Conservation (phyloP, 2,888 invertebrate genomes). For the Agriopis leucophaearia region DNA sequence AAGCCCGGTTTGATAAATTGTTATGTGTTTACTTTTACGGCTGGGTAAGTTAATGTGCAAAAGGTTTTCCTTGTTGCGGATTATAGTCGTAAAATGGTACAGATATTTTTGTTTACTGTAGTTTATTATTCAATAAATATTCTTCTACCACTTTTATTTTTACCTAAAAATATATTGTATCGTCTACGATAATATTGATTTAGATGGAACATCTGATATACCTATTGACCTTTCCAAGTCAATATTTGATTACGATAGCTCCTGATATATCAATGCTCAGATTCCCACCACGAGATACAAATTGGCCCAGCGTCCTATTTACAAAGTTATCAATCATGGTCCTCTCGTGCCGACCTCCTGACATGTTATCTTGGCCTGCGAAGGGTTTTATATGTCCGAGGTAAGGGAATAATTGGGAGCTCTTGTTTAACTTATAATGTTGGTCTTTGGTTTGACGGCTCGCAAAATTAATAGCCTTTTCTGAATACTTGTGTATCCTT, state of each 20-base stretch:
- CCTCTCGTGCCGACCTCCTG: slow-evolving; percentile 31
- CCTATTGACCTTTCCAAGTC: slow-evolving; percentile 9
- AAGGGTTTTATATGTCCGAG: slow-evolving; percentile 34
- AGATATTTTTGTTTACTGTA: slow-evolving; percentile 5
- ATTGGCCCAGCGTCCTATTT: slow-evolving; percentile 43
- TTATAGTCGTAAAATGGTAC: slow-evolving; percentile 9
- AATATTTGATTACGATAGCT: slow-evolving; percentile 15
- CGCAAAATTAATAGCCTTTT: slow-evolving; percentile 17
- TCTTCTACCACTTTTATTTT: not conserved
- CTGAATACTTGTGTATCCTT: slow-evolving; percentile 1
- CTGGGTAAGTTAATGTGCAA: slow-evolving; percentile 27
- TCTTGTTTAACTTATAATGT: slow-evolving; percentile 33
- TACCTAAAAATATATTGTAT: not conserved
- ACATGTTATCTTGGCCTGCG: slow-evolving; percentile 38
- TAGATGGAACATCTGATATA: not conserved
- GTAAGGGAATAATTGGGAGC: slow-evolving; percentile 34
- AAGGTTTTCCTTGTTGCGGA: slow-evolving; percentile 34
- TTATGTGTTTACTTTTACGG: slow-evolving; percentile 34
- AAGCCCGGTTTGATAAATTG: slow-evolving; percentile 31
- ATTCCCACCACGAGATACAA: slow-evolving; percentile 38
- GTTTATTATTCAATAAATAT: not conserved
- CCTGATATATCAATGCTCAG: slow-evolving; percentile 28
- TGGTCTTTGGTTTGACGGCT: slow-evolving; percentile 5
- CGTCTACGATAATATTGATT: not conserved
- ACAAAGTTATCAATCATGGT: slow-evolving; percentile 47